Percentiles rank a stretch among this genome's conserved stretches.
phyloP scores from a whole-genome alignment of 1,140 invertebrate species.

The Drosophila kurseongensis region DNA sequence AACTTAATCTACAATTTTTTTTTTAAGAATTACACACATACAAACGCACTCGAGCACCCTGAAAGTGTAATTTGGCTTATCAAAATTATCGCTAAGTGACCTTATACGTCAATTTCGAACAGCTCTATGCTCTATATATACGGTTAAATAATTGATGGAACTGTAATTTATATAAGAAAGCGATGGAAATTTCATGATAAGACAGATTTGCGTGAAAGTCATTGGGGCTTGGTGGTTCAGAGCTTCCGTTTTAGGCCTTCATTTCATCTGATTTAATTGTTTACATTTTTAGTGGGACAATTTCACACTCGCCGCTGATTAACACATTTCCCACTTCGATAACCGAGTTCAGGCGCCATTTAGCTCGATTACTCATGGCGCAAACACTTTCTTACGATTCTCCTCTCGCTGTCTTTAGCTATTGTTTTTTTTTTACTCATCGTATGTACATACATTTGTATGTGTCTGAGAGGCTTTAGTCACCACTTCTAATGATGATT shows the following conservation, averaged over 20 bases:
- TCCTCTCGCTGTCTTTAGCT: constrained; percentile 11
- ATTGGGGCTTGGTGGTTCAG: constrained; percentile 3
- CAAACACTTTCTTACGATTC: constrained; percentile 39
- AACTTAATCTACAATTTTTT: constrained; percentile 66
- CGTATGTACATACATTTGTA: constrained; percentile 8
- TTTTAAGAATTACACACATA: constrained; percentile 46
- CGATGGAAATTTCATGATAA: constrained; percentile 18
- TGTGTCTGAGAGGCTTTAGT: constrained; percentile 53
- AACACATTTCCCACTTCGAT: constrained; percentile 52
- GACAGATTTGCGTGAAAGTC: constrained; percentile 32
- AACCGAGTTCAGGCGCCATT: constrained; percentile 52
- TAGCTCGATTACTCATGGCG: constrained; percentile 68
- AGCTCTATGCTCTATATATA: constrained; percentile 13
- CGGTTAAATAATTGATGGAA: constrained; percentile 48
- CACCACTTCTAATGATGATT: constrained; percentile 50
- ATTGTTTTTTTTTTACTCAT: constrained; percentile 13
- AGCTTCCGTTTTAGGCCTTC: constrained; percentile 28
- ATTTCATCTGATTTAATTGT: constrained; percentile 46
- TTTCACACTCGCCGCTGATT: constrained; percentile 58
- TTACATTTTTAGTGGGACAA: constrained; percentile 38
- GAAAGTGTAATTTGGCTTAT: constrained; percentile 55
- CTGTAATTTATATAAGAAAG: constrained; percentile 43
- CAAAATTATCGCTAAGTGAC: constrained; percentile 73
- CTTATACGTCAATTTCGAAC: constrained; percentile 60
- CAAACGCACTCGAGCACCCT: constrained; percentile 22